Evolutionary conservation across 1,140 invertebrate species (phyloP).

Genomic region (Ostrea denselamellosa): DNA sequence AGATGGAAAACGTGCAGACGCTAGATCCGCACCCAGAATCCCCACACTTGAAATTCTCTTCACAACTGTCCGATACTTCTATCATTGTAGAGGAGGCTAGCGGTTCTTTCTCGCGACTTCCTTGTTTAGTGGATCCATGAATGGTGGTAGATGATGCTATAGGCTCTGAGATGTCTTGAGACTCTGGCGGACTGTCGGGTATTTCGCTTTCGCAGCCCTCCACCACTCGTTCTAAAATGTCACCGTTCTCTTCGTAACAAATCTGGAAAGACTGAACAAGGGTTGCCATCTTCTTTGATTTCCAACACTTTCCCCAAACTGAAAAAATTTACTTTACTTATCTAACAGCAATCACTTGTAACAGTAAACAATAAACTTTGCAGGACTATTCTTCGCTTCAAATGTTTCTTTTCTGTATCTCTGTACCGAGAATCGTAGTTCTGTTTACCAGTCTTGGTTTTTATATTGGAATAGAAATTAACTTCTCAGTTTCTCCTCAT

Average conservation of each 20-base stretch:
- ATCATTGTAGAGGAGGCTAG: slow-evolving; percentile 44
- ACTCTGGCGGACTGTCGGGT: not conserved
- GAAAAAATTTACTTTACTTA: not conserved
- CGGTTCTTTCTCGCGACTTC: not conserved
- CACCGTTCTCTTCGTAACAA: slow-evolving; percentile 21
- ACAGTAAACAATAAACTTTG: not conserved
- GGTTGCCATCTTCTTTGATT: slow-evolving; percentile 1
- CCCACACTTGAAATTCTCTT: not conserved
- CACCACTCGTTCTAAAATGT: slow-evolving; percentile 37
- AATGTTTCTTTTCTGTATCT: no score
- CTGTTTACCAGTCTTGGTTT: not conserved
- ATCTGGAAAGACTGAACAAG: not conserved
- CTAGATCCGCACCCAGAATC: slow-evolving; percentile 9
- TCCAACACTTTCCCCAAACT: not conserved
- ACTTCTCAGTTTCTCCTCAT: not conserved
- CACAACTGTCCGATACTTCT: not conserved
- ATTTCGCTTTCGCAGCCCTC: slow-evolving; percentile 38
- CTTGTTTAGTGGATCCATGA: not conserved
- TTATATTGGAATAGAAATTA: not conserved
- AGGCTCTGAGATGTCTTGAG: not conserved
- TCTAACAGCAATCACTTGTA: not conserved
- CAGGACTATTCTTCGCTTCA: not conserved
- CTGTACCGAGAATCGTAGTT: no score
- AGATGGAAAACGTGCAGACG: slow-evolving; percentile 19
- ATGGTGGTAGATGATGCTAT: not conserved